Evolutionary conservation across 2,888 invertebrate species (phyloP).

Genomic region (Oscheius sp.): DNA sequence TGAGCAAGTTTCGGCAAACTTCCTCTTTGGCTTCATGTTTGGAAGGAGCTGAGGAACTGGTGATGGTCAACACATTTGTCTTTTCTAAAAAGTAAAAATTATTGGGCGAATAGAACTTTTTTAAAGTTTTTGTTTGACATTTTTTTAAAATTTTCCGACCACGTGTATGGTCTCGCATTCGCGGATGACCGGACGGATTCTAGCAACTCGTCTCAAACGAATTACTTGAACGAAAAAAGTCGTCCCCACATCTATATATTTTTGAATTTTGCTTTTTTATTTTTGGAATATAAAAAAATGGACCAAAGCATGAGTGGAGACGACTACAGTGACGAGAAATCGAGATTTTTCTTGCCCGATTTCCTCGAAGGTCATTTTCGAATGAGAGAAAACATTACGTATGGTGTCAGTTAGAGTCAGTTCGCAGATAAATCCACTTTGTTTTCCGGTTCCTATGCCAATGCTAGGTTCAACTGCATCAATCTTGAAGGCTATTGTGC

Average conservation of each 20-base stretch:
- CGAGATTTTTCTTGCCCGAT: neutral
- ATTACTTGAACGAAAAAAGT: too few relatives aligned
- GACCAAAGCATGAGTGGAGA: neutral
- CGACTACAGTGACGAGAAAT: neutral
- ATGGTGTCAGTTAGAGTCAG: conserved; percentile 22
- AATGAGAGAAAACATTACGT: conserved; percentile 28
- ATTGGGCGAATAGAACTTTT: neutral
- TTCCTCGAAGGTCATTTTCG: conserved; percentile 17
- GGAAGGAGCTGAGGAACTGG: conserved; percentile 18
- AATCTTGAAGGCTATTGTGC: conserved; percentile 21
- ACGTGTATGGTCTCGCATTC: conserved; percentile 24
- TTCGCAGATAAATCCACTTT: conserved; percentile 4
- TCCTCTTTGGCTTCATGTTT: conserved; percentile 40
- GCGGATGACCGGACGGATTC: conserved; percentile 23
- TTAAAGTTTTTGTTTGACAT: neutral
- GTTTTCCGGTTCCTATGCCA: conserved; percentile 13
- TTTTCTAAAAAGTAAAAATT: conserved; percentile 17
- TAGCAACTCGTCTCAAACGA: conserved; percentile 5
- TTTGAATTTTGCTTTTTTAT: too few relatives aligned
- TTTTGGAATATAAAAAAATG: too few relatives aligned
- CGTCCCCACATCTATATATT: too few relatives aligned
- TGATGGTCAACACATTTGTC: conserved; percentile 10
- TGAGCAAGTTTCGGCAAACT: conserved; percentile 37
- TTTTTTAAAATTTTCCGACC: conserved; percentile 13
- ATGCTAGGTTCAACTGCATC: conserved; percentile 11